Evolutionary conservation across 1,140 invertebrate species (phyloP), one percentile per base, ranked within the genome.

Genomic region (Drosophila tropicalis): DNA sequence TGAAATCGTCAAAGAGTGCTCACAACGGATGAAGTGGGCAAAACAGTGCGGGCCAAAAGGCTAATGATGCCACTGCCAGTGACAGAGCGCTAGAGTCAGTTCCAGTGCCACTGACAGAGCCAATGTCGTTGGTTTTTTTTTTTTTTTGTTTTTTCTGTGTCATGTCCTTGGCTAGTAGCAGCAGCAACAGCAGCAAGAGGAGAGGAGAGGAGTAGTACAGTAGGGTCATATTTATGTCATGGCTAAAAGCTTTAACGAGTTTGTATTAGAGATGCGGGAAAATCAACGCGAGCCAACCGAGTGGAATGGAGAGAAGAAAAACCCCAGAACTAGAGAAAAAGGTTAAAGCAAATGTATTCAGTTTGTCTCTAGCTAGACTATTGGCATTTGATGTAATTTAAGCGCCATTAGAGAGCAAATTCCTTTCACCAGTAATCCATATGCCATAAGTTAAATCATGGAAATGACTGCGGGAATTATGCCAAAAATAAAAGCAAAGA

Each of bases 161-260:
- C 32, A 58, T 58, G 61, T 73, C 65, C 62, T 72, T 64, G 70
- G 60, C 61, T 41, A 22, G 29, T 25, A 55, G 39, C 56, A 51
- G 17, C 36, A 39, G 36, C 36, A 12, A 0, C 10, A 39, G 1
- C 36, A 39, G 3, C 34, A 3, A 39, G 36, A 39, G 13, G 36
- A 12, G 10, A 13, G 36, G 34, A 39, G 17, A 19, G 19, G 44
- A 12, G 17, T 51, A 12, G 9, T 51, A 51, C 44, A 22, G 55
- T 62, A 39, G 84, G 79, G 70, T 83, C 69, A 75, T 69, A 78
- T 83, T 72, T 81, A 79, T 86, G 82, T 76, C 78, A 86, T 62
- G 81, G 81, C 77, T 84, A 25, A 67, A 64, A 39, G 36, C 39
- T 22, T 64, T 44, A 44, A 44, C 58, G 29, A 51, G 40, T 39